Conservation (phyloP, 2,113 vertebrate species). For the Nyctibius bracteatus region DNA sequence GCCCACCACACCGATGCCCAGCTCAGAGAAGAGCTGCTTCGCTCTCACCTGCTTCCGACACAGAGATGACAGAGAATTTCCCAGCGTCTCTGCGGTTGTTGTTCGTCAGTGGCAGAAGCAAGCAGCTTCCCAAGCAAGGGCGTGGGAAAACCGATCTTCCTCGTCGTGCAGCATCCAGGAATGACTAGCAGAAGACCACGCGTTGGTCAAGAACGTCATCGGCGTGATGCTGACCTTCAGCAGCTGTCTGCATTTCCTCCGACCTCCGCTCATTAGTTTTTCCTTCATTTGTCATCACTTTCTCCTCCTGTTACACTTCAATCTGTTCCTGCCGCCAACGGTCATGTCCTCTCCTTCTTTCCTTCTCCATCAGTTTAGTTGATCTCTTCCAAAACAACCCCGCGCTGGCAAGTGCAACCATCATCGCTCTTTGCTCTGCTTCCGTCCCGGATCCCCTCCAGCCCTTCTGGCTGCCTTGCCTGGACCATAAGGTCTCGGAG, state of each 20-base stretch:
- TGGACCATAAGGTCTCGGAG: rapidly evolving
- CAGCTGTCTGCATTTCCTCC: neutral
- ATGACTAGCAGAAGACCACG: rapidly evolving
- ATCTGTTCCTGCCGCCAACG: rapidly evolving
- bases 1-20: neutral
- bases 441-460: neutral
- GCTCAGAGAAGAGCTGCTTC: neutral
- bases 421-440: neutral
- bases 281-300: neutral
- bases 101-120: neutral
- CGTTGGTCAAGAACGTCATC: rapidly evolving
- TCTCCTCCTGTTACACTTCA: neutral
- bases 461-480: neutral
- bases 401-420: rapidly evolving
- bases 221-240: neutral
- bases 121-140: neutral
- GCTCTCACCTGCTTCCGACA: neutral
- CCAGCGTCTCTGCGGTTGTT: rapidly evolving
- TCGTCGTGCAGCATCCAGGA: rapidly evolving
- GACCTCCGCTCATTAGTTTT: rapidly evolving
- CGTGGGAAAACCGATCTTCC: rapidly evolving
- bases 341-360: rapidly evolving
- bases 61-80: neutral
- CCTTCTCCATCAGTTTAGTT: neutral
- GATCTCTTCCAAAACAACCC: neutral